Conservation (phyloP, 2,113 vertebrate species). For the Ia io region DNA sequence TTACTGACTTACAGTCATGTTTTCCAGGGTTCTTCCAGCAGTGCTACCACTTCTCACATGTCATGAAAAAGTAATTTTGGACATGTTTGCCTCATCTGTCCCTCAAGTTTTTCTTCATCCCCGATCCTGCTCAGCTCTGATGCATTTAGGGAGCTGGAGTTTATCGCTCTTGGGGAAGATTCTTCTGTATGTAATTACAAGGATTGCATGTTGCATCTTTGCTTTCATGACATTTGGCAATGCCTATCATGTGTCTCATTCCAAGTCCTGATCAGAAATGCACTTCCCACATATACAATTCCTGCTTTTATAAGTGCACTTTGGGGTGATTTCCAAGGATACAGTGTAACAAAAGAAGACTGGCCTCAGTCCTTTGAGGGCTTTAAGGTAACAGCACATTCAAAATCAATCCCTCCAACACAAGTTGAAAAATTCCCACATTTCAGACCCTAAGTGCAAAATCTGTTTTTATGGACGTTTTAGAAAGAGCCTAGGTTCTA, state of each 20-base stretch:
- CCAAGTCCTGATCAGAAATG: background rate
- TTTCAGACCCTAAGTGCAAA: background rate
- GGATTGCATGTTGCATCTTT: background rate
- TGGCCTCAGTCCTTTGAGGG: background rate
- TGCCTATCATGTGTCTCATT: background rate
- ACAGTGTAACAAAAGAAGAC: background rate
- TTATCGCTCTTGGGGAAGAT: background rate
- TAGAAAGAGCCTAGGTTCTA: background rate
- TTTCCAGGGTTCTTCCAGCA: background rate
- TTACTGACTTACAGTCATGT: background rate
- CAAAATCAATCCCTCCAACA: background rate
- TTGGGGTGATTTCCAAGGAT: background rate
- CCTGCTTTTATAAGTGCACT: no score
- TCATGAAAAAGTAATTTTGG: background rate
- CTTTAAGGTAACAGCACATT: background rate
- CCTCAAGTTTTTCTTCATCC: background rate
- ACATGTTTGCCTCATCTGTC: no score
- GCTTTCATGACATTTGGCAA: background rate
- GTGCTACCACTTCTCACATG: no score
- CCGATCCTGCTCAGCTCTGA: rapidly evolving
- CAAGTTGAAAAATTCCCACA: background rate
- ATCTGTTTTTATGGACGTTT: background rate
- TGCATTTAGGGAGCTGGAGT: no score
- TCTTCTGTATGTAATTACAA: background rate
- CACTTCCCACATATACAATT: background rate